Percentiles rank a stretch among this genome's conserved stretches.
Conservation (phyloP, 2,888 invertebrate species). For the Plusia festucae region DNA sequence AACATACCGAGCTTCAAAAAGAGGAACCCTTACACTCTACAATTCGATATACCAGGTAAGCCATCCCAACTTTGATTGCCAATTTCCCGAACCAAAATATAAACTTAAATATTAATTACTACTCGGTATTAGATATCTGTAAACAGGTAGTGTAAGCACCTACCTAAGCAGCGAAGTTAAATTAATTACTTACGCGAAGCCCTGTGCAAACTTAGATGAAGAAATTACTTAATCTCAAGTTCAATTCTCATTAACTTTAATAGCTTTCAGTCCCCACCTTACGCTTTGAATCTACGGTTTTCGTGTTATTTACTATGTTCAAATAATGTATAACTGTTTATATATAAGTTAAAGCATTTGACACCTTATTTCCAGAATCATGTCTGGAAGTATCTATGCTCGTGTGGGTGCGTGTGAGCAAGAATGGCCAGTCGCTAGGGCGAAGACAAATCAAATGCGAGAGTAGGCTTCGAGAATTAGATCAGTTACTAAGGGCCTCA, state of each 20-base stretch:
- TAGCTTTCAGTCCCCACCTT: neutral
- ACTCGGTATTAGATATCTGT: constrained; percentile 2
- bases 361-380: constrained; percentile 85
- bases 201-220: constrained; percentile 2
- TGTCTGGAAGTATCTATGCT: constrained; percentile 95
- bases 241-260: constrained; percentile 1
- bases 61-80: constrained; percentile 2
- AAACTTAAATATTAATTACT: neutral
- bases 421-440: constrained; percentile 94
- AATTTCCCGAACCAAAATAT: neutral
- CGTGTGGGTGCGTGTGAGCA: constrained; percentile 94
- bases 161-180: constrained; percentile 8
- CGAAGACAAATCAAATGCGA: constrained; percentile 96
- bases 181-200: constrained; percentile 10
- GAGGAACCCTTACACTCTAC: constrained; percentile 95
- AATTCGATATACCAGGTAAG: constrained; percentile 94
- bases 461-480: constrained; percentile 94
- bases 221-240: constrained; percentile 8
- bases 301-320: neutral
- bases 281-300: neutral
- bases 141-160: neutral
- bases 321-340: neutral
- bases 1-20: constrained; percentile 93
- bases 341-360: neutral
- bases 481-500: constrained; percentile 93